These are phyloP conservation scores for Catajapyx aquilonaris DNA, from an alignment of 1,140 invertebrate genomes.

Conservation along the genomic window DNA sequence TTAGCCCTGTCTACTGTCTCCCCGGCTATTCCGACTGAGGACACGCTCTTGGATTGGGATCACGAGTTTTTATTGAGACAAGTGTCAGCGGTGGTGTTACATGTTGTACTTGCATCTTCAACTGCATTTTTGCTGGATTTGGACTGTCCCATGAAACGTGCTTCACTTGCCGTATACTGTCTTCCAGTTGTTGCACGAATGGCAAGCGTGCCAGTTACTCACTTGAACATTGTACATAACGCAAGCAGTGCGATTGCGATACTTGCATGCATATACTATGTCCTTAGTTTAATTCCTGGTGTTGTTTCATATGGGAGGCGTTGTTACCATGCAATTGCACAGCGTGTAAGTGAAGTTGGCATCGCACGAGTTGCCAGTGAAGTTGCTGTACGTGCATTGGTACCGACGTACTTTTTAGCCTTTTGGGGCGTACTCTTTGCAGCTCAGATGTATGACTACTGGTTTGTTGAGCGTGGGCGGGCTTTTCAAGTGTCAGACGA, in stretches of 20 bases:
- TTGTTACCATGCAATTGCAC: constrained; percentile 14
- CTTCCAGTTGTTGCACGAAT: constrained; percentile 26
- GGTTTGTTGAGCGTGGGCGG: constrained; percentile 1
- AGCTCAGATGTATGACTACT: constrained; percentile 19
- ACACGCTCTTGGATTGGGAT: not conserved
- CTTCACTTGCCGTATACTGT: constrained; percentile 22
- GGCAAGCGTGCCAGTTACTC: constrained; percentile 20
- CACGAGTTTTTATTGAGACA: constrained; percentile 16
- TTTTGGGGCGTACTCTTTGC: constrained; percentile 25
- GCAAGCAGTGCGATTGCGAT: constrained; percentile 23
- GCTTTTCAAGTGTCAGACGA: constrained; percentile 12
- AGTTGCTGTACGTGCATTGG: constrained; percentile 21
- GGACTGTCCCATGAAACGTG: constrained; percentile 18
- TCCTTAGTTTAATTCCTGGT: constrained; percentile 17
- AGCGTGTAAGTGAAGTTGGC: constrained; percentile 18
- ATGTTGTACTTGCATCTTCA: constrained; percentile 22
- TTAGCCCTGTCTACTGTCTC: too few species aligned
- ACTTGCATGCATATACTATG: constrained; percentile 24
- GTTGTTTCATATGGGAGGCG: constrained; percentile 22
- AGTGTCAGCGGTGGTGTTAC: constrained; percentile 19
- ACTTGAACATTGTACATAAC: constrained; percentile 25
- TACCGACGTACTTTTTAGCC: constrained; percentile 24
- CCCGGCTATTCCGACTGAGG: constrained; percentile 5
- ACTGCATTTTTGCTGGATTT: constrained; percentile 25
- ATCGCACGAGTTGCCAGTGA: constrained; percentile 18